Base-by-base conservation (phyloP, 2,797 vertebrate species). In the Pipistrellus pipistrellus region DNA sequence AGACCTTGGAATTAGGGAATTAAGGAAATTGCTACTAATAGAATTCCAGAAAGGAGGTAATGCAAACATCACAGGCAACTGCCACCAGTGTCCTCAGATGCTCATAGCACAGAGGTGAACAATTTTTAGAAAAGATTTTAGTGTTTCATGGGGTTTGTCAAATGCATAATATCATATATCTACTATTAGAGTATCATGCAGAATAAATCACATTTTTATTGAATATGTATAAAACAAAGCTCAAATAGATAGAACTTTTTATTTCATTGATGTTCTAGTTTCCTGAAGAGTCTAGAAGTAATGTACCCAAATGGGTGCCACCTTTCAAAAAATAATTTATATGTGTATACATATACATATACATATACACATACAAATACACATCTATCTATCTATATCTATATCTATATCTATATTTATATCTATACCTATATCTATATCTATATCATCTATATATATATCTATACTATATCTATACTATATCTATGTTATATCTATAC, bases 191-290 rank as follows among this genome's bases (percentile, higher is more conserved):
- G 2, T 85, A 44, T 64, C 9, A 68, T 11, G 38, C 6, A 87
- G n/a, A 85, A 82, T 46, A 35, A 83, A 53, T 48, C 44, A 84
- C 6, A 35, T 27, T 85, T 89, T 68, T 73, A 48, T 18, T 41
- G 38, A 53, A 6, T 5, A 53, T 38, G 2, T 7, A 14, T 51
- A 25, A 66, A 13, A 51, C 3, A 87, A 18, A 87, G 7, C 18
- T 32, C 53, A 57, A 85, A 90, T 15, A 82, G 14, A 90, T 15
- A 82, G 14, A 95, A 25, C 11, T 86, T 92, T n/a, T 68, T 17
- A 35, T 92, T 86, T 82, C 20, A 21, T 2, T 73, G 8, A 72
- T 93, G 9, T 38, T 91, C 44, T 53, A 78, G 13, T 76, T 90
- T 80, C 38, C 55, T 46, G 25, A 30, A 85, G 18, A 82, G 38